Conservation (phyloP, 2,113 vertebrate genomes). For the Python bivittatus region DNA sequence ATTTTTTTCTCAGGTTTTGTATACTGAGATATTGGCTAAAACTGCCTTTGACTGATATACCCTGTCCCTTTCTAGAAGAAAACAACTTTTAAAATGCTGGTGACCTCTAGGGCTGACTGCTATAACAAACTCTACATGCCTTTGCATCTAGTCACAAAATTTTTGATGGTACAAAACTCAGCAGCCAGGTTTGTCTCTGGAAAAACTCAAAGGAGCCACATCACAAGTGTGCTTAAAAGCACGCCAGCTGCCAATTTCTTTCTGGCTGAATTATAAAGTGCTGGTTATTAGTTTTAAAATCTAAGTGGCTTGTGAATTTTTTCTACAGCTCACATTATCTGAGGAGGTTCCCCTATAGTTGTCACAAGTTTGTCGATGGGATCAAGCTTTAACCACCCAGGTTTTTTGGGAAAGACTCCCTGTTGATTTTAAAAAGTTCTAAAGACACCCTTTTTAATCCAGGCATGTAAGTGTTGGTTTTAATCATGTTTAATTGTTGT, state of each 20-base stretch:
- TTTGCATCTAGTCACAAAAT: neutral
- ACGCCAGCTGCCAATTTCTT: neutral
- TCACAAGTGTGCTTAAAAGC: neutral
- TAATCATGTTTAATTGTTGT: too few species aligned
- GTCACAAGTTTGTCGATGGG: neutral
- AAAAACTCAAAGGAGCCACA: neutral
- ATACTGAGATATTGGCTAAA: neutral
- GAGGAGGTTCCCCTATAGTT: neutral
- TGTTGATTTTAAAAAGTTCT: too few species aligned
- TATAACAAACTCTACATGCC: neutral
- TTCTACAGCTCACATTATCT: neutral
- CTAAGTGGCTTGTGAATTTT: neutral
- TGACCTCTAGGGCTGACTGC: neutral
- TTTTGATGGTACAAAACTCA: neutral
- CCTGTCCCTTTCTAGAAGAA: neutral
- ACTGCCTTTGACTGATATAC: neutral
- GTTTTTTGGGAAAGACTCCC: too few species aligned
- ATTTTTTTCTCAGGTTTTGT: neutral
- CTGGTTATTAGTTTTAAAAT: neutral
- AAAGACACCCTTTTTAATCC: too few species aligned
- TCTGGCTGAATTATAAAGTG: conserved; percentile 1
- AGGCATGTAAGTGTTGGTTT: too few species aligned
- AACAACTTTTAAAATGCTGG: neutral
- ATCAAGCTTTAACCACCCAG: too few species aligned
- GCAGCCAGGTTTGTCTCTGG: neutral